Conservation (phyloP, 1,140 invertebrate species). For the Hyles vespertilio region DNA sequence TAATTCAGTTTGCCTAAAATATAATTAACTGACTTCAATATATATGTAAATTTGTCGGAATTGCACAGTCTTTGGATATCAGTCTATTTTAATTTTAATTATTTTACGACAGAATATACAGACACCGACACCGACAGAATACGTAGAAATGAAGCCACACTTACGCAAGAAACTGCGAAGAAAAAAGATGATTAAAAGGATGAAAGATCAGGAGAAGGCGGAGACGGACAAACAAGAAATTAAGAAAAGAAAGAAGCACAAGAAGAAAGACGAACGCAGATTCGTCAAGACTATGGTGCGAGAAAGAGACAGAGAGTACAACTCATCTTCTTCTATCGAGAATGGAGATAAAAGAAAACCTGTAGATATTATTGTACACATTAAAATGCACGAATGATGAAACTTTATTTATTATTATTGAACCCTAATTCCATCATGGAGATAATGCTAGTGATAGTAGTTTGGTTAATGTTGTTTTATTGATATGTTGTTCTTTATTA, state of each 20-base stretch:
- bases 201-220: conserved; percentile 3
- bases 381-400: conserved; percentile 31
- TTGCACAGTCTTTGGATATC: too few species aligned
- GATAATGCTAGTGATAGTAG: too few species aligned
- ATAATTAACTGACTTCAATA: too few species aligned
- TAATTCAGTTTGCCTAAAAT: too few species aligned
- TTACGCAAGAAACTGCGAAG: too few species aligned
- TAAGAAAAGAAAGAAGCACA: background rate
- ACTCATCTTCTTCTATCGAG: conserved; percentile 18
- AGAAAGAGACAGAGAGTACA: conserved; percentile 13
- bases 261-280: conserved; percentile 9
- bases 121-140: background rate
- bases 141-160: background rate
- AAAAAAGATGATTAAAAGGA: background rate
- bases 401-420: background rate
- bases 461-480: too few species aligned
- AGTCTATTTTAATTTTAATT: too few species aligned
- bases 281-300: conserved; percentile 8
- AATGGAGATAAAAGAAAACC: conserved; percentile 14
- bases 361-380: conserved; percentile 37
- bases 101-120: background rate
- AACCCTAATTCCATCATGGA: too few species aligned
- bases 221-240: conserved; percentile 11
- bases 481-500: too few species aligned
- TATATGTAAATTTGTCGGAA: too few species aligned